A percentile compares a stretch with the other conserved stretches of the same genome.
These are phyloP conservation scores for Bibio marci DNA, from an alignment of 2,888 invertebrate species.

Conservation along the genomic window DNA sequence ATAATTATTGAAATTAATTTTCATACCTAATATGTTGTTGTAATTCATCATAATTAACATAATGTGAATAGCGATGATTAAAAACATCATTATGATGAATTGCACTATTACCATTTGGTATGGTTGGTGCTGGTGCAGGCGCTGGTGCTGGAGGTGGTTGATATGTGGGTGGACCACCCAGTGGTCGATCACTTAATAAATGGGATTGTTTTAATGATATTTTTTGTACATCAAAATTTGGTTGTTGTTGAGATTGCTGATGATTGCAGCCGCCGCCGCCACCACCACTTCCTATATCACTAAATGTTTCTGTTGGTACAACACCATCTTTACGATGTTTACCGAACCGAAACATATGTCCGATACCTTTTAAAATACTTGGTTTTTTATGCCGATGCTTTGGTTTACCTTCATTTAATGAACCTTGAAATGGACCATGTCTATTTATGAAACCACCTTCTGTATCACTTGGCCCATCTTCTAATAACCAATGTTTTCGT, in stretches of 20 bases:
- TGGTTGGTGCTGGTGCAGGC: conserved; percentile 20
- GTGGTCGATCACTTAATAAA: conserved; percentile 16
- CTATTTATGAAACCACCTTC: conserved; percentile 48
- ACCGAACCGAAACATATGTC: conserved; percentile 33
- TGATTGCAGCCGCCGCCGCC: conserved; percentile 15
- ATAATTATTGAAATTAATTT: too few species aligned
- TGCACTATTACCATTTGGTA: conserved; percentile 8
- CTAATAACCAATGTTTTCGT: conserved; percentile 65
- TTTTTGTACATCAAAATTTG: conserved; percentile 9
- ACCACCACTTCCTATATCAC: conserved; percentile 20
- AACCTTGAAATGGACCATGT: conserved; percentile 61
- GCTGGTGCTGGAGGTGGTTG: conserved; percentile 26
- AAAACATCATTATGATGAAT: conserved; percentile 27
- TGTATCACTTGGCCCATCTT: conserved; percentile 45
- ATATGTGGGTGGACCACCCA: conserved; percentile 26
- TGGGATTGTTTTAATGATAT: neutral
- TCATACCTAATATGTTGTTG: conserved; percentile 71
- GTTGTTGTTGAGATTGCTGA: conserved; percentile 22
- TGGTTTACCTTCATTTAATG: conserved; percentile 46
- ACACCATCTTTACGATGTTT: conserved; percentile 41
- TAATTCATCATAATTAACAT: conserved; percentile 73
- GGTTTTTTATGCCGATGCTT: conserved; percentile 43
- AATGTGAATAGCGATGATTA: conserved; percentile 39
- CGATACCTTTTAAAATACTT: conserved; percentile 48
- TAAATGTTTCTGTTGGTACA: conserved; percentile 23